Base-by-base conservation (phyloP, 2,113 vertebrate species). In the Anolis sagrei region DNA sequence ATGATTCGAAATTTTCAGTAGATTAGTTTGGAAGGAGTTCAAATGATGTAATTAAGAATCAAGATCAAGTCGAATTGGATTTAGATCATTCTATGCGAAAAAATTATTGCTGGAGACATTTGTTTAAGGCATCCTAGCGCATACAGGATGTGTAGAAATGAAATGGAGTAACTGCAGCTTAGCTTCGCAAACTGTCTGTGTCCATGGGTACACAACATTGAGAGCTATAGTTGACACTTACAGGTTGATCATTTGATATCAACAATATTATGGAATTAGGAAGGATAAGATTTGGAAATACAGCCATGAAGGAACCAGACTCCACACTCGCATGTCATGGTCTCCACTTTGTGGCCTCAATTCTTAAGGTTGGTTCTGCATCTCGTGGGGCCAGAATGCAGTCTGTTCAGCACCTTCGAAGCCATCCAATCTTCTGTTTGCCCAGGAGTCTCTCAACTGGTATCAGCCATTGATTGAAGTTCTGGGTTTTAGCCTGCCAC, bases 41-140 rank as follows among this genome's bases (percentile, higher is more conserved):
- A 87, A 76, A 86, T 70, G 44, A 79, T 9, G 13, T 70, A 83
- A 88, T 87, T 83, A 92, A 68, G 75, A 82, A 84, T 91, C 79
- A 44, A 85, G 87, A 88, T 79, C 32, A 48, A 92, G 87, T 77
- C 84, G 90, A 86, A 16, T 16, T 86, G 61, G 72, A 14, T 32
- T 87, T 75, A 54, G 81, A 84, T 29, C 73, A 79, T 89, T 66
- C 88, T 34, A 39, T 34, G 25, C 34, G 10, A 79, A 75, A 1
- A 0, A 19, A 18, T 18, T 21, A 29, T 14, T 23, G 78, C 78
- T 85, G 61, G 81, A 77, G 21, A 48, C 39, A 34, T 32, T n/a
- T 34, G 72, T 36, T 68, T 48, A 70, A 32, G 73, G 58, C 4
- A 83, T 5, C 61, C 90, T 80, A 82, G 86, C 86, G 82, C 7